Percentiles rank a stretch among this genome's conserved stretches.
Conservation (phyloP, 2,797 vertebrate species). For the Hapalemur alaotrensis region DNA sequence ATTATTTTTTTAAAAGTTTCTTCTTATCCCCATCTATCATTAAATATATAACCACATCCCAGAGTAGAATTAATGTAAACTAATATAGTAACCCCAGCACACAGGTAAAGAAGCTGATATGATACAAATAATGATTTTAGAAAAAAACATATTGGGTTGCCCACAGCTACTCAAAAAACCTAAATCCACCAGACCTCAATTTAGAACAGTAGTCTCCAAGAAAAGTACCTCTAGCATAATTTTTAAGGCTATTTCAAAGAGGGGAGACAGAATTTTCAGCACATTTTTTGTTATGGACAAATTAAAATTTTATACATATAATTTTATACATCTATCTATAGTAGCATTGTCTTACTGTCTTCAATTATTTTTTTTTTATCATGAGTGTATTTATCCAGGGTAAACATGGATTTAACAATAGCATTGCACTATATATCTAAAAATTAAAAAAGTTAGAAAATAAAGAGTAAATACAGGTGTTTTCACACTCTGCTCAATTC, state of each 20-base stretch:
- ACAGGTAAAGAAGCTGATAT: neutral
- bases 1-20: neutral
- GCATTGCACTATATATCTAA: neutral
- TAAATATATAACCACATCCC: neutral
- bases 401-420: slow-evolving; percentile 24
- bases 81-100: neutral
- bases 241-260: slow-evolving; percentile 20
- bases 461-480: neutral
- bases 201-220: neutral
- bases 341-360: neutral
- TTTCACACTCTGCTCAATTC: neutral
- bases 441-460: neutral
- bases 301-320: neutral
- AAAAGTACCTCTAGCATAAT: neutral
- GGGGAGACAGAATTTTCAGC: neutral
- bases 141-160: neutral
- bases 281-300: neutral
- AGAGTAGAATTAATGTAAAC: neutral
- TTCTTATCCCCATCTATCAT: neutral
- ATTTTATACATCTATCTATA: neutral
- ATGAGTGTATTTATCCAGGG: neutral
- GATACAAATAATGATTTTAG: neutral
- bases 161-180: neutral
- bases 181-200: neutral
- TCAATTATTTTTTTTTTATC: neutral